Base-by-base conservation (phyloP, 2,113 vertebrate species). In the Rhadina sibilatrix region DNA sequence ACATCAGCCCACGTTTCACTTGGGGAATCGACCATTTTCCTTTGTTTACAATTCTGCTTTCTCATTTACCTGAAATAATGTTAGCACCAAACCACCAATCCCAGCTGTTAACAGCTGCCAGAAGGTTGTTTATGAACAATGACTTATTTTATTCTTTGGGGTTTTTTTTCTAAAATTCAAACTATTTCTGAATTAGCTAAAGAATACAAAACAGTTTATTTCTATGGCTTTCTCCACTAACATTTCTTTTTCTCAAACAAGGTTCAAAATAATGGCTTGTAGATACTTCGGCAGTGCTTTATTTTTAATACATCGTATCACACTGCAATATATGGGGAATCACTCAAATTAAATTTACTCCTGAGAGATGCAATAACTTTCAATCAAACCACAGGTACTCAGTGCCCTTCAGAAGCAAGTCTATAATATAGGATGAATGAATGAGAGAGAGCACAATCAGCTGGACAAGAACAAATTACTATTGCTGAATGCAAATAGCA, bases 341-440 rank as follows among this genome's bases (percentile, higher is more conserved):
- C 72, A 53, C 37, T 90, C 92, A 96, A 81, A 94, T 92, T 83
- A 83, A 94, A 92, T 92, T 90, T 94, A 64, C 69, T 93, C 68
- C 53, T 31, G 46, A 89, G 88, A 92, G 44, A 74, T 38, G 31
- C 40, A 90, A 83, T 95, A 94, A 89, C 89, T 94, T 96, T 90
- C 83, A 90, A 56, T 95, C 93, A 95, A 89, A 86, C 72, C 76
- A 28, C 76, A 56, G 86, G 88, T 87, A 68, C 72, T 60, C 79
- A 28, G 76, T 11, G 0, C 71, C 52, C 83, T 90, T 70, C 79
- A 84, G 71, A 35, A 92, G 24, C 31, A 71, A 61, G 20, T 37
- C 44, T 60, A 30, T 82, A 93, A 87, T 6, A 6, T 3, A 61
- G 57, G 15, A 79, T n/a, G 57, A 72, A 93, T 69, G 74, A 87